Percentiles rank a stretch among this genome's conserved stretches.
Conservation (phyloP, 2,113 vertebrate genomes). For the Miniopterus natalensis region DNA sequence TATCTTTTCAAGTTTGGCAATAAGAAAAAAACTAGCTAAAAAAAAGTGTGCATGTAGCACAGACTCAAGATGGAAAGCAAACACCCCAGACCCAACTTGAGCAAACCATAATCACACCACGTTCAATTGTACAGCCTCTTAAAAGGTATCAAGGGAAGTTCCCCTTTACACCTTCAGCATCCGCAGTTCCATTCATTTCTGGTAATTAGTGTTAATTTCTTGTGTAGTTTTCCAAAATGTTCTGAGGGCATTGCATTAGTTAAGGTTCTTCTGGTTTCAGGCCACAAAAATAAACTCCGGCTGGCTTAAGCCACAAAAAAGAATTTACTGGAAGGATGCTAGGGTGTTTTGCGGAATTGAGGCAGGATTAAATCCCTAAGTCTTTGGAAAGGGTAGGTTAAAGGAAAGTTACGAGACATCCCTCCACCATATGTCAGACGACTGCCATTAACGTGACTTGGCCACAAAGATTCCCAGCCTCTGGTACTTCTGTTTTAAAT, state of each 20-base stretch:
- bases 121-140: not conserved
- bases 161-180: not conserved
- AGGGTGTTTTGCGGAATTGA: slow-evolving; percentile 47
- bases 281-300: slow-evolving; percentile 57
- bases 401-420: slow-evolving; percentile 31
- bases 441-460: not conserved
- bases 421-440: not conserved
- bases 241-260: slow-evolving; percentile 29
- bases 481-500: slow-evolving; percentile 45
- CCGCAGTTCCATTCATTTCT: not conserved
- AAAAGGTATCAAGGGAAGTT: not conserved
- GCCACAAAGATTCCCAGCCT: not conserved
- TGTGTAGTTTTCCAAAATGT: slow-evolving; percentile 51
- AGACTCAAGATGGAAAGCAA: not conserved
- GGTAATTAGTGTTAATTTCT: slow-evolving; percentile 51
- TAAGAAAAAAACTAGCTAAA: not conserved
- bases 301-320: slow-evolving; percentile 63
- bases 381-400: slow-evolving; percentile 52
- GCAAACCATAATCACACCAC: not conserved
- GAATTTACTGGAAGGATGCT: slow-evolving; percentile 66
- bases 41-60: not conserved
- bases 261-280: slow-evolving; percentile 64
- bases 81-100: not conserved
- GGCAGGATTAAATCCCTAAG: slow-evolving; percentile 19
- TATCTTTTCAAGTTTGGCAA: not conserved